Evolutionary conservation across 2,888 invertebrate genomes (phyloP), one percentile per base, ranked within the genome.

Genomic region (Latrodectus elegans): DNA sequence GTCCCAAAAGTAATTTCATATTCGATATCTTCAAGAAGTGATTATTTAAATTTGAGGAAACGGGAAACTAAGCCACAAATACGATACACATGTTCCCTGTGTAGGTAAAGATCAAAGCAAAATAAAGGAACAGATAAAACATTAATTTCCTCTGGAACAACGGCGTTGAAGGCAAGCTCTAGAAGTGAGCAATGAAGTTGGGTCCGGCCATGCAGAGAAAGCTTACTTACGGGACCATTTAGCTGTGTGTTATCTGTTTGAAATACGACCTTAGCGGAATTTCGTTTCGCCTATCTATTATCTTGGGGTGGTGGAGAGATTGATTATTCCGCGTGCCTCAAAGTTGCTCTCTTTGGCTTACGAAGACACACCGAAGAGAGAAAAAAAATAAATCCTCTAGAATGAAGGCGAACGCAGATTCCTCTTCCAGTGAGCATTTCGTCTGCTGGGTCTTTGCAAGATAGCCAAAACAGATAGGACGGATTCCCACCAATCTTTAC

Each of bases 161-260:
- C 70, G 70, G 11, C 70, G 38, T 70, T 70, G 26, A 22, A 15
- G 38, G 8, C 70, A 70, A 70, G 15, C 60, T 60, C 60, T n/a
- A 4, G 11, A 60, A 12, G 38, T 1, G 38, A 60, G 12, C 60
- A 60, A 60, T 60, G 60, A 60, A n/a, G n/a, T n/a, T 60, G 65
- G 12, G 22, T 38, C n/a, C n/a, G n/a, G n/a, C 68, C 53, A 49
- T 17, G 71, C 70, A 76, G 60, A 76, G 76, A 76, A 76, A 76
- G 60, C 51, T 52, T 51, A 68, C 77, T 52, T 65, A 67, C 53
- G 77, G 52, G 51, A 49, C 81, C 73, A 81, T 73, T 81, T 81
- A 71, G 75, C 75, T 82, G 82, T 70, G 82, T 82, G 82, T 82
- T 82, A 82, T 82, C 82, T 82, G 60, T 82, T 82, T 82, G 82